phyloP scores from a whole-genome alignment of 2,797 vertebrate genomes.

The Gallirallus australis region DNA sequence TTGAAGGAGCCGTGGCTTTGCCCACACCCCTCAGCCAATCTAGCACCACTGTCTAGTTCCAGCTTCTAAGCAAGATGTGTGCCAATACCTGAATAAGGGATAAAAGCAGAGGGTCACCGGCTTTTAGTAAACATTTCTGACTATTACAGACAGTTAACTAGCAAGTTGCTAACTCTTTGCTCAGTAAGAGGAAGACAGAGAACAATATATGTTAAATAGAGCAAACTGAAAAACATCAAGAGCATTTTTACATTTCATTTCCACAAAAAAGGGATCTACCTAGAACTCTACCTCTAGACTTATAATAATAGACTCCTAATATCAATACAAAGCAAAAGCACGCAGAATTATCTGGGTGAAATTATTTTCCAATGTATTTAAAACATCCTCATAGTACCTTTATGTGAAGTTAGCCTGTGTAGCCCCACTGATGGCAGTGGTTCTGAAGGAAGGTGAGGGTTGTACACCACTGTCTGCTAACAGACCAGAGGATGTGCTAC shows the following conservation, averaged over 20 bases:
- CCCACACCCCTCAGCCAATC: background rate
- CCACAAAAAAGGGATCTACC: background rate
- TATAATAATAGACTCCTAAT: background rate
- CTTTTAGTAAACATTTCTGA: background rate
- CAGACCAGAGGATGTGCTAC: background rate
- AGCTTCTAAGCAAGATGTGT: background rate
- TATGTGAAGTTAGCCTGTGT: background rate
- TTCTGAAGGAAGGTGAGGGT: background rate
- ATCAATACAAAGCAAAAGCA: background rate
- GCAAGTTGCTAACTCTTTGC: background rate
- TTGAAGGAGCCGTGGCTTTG: background rate
- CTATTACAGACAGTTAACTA: background rate
- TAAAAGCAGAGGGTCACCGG: background rate
- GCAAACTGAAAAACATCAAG: background rate
- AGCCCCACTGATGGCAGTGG: background rate
- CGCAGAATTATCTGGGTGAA: background rate
- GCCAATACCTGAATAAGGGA: background rate
- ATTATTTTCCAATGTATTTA: background rate
- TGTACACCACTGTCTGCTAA: background rate
- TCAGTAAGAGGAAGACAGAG: background rate
- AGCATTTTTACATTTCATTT: background rate
- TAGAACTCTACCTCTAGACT: background rate
- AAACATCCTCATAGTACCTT: background rate
- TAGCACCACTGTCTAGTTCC: background rate
- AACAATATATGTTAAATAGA: background rate